Evolutionary conservation across 2,113 vertebrate species (phyloP).

Genomic region (Hyaena hyaena): DNA sequence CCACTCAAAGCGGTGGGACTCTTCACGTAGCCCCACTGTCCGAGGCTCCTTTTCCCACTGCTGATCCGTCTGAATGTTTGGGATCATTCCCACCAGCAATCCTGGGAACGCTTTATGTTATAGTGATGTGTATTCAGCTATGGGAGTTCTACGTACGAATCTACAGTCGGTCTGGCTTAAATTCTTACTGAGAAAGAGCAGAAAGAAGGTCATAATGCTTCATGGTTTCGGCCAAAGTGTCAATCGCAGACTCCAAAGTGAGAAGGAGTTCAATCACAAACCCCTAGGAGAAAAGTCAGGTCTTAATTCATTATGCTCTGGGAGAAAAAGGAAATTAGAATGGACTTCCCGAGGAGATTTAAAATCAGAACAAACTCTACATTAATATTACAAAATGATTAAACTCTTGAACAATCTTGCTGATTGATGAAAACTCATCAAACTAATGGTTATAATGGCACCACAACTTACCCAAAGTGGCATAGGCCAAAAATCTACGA

Average conservation of each 20-base stretch:
- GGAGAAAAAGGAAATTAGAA: conserved; percentile 43
- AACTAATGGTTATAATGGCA: conserved; percentile 23
- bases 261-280: conserved; percentile 99
- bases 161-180: conserved; percentile 2
- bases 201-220: conserved; percentile 98
- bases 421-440: conserved; percentile 49
- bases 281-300: conserved; percentile 87
- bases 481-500: neutral
- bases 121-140: neutral
- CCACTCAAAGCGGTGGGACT: neutral
- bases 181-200: conserved; percentile 96
- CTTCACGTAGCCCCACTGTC: neutral
- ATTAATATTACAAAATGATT: conserved; percentile 53
- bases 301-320: conserved; percentile 66
- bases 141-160: neutral
- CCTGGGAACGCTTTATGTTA: neutral
- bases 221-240: conserved; percentile 96
- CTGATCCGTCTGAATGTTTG: neutral
- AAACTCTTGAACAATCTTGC: conserved; percentile 46
- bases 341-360: conserved; percentile 41
- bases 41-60: neutral
- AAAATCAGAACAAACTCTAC: conserved; percentile 61
- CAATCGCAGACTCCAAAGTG: conserved; percentile 97
- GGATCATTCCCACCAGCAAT: neutral
- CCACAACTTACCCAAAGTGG: neutral